Evolutionary conservation across 2,113 vertebrate genomes (phyloP).

Genomic region (Lepus europaeus): DNA sequence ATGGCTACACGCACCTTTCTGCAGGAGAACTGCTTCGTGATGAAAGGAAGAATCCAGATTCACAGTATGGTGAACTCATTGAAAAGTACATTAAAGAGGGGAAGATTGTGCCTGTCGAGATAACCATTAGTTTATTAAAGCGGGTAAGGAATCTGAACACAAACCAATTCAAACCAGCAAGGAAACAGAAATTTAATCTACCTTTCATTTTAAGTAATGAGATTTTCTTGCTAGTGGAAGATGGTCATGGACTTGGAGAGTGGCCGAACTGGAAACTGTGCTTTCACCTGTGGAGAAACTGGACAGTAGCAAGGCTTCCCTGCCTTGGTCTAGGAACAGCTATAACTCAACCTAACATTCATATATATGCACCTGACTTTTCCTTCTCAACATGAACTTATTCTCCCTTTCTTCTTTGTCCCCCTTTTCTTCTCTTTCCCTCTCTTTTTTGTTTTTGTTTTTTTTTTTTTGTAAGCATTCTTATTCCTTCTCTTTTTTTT

Average conservation of each 20-base stretch:
- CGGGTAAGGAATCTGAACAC: conserved; percentile 90
- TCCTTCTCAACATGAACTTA: not conserved
- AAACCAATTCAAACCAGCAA: conserved; percentile 23
- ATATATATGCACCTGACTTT: not conserved
- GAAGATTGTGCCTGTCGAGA: conserved; percentile 97
- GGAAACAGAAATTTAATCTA: conserved; percentile 46
- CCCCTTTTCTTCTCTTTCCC: too few species aligned
- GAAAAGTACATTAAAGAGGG: conserved; percentile 96
- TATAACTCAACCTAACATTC: not conserved
- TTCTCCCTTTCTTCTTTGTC: not conserved
- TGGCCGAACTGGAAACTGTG: not conserved
- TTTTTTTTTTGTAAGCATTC: not conserved
- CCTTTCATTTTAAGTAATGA: conserved; percentile 62
- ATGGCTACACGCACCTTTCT: conserved; percentile 96
- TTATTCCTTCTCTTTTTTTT: not conserved
- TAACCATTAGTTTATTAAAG: conserved; percentile 96
- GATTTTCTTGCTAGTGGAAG: conserved; percentile 43
- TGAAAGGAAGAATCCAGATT: conserved; percentile 93
- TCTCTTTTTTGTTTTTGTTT: not conserved
- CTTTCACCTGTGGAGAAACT: conserved; percentile 47
- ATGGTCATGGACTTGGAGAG: conserved; percentile 26
- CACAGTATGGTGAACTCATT: conserved; percentile 95
- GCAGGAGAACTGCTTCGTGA: conserved; percentile 97
- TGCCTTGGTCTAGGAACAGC: not conserved
- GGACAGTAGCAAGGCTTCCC: not conserved